Base-by-base conservation (phyloP, 2,888 invertebrate genomes). In the Drosophila pullipes region DNA sequence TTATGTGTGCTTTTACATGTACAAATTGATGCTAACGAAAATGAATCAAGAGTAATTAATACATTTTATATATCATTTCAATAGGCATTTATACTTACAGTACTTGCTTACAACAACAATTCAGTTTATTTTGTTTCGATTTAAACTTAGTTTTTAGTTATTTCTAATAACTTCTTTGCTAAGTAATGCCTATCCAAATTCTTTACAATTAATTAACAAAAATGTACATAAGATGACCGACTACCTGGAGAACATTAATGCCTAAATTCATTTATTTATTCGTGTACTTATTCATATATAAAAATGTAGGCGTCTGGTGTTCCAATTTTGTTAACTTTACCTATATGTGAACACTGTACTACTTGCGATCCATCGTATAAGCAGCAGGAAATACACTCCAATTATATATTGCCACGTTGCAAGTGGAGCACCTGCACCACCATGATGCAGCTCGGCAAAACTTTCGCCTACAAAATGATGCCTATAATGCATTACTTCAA, bases 391-490 rank as follows among this genome's bases (percentile, higher is more conserved):
- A 79, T 85, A 82, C 61, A 92, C 70, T 71, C 83, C 82, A 70
- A 88, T 69, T 53, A 86, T 75, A 57, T 78, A 73, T 55, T 79
- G 76, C 78, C 79, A 82, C 58, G 77, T 79, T 53, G 77, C 73
- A 49, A 47, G 74, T 63, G 77, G 69, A 35, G 94, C 94, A 76
- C 94, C 77, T 30, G 90, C 90, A 25, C 94, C 94, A 79, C 95
- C 95, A 83, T 94, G 95, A 92, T 95, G 95, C 81, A 95, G 90
- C 92, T 95, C 95, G 58, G 95, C 95, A 93, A 95, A 94, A 93
- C 95, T 95, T 94, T 95, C 95, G 93, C 95, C 95, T 95, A 93
- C 2, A 69, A 73, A 31, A 11, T 9, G 10, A 13, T 3, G 6
- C 11, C 47, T 37, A 18, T 35, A 18, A 7, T n/a, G 3, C 16